Conservation (phyloP, 1,140 invertebrate species). For the Pararge aegeria region DNA sequence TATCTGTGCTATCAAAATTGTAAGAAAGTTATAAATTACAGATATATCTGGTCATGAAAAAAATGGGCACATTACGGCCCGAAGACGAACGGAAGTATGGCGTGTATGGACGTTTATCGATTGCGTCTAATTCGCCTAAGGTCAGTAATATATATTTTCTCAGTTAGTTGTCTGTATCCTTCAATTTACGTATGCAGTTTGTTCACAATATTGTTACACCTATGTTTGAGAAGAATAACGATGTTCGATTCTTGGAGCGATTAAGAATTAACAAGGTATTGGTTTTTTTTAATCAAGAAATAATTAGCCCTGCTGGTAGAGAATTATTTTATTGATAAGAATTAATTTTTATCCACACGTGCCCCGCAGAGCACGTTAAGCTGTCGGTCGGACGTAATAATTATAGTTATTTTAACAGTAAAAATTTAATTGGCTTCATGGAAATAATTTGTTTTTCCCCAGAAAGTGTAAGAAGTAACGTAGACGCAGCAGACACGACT, state of each 20-base stretch:
- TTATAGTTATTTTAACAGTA: neutral
- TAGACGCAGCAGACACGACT: conserved; percentile 37
- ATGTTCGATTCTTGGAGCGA: too few relatives aligned
- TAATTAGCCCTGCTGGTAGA: too few relatives aligned
- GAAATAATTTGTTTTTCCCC: conserved; percentile 48
- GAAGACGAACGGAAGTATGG: conserved; percentile 81
- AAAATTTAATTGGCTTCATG: neutral
- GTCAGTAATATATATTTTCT: conserved; percentile 24
- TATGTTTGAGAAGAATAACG: too few relatives aligned
- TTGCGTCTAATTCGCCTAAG: conserved; percentile 59
- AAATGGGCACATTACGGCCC: conserved; percentile 78
- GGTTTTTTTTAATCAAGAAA: too few relatives aligned
- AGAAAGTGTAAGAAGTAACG: conserved; percentile 51
- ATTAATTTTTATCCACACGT: too few relatives aligned
- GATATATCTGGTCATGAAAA: conserved; percentile 81
- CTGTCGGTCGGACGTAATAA: too few relatives aligned
- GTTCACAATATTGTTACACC: too few relatives aligned
- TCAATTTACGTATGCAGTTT: too few relatives aligned
- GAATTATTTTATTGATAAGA: too few relatives aligned
- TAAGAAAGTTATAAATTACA: conserved; percentile 35
- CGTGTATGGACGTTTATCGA: conserved; percentile 67
- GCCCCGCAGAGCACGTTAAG: too few relatives aligned
- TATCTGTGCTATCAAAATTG: neutral
- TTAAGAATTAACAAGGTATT: too few relatives aligned
- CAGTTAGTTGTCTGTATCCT: too few relatives aligned